These are phyloP conservation scores for Cebidichthys violaceus DNA, from an alignment of 2,113 vertebrate genomes.

Conservation along the genomic window DNA sequence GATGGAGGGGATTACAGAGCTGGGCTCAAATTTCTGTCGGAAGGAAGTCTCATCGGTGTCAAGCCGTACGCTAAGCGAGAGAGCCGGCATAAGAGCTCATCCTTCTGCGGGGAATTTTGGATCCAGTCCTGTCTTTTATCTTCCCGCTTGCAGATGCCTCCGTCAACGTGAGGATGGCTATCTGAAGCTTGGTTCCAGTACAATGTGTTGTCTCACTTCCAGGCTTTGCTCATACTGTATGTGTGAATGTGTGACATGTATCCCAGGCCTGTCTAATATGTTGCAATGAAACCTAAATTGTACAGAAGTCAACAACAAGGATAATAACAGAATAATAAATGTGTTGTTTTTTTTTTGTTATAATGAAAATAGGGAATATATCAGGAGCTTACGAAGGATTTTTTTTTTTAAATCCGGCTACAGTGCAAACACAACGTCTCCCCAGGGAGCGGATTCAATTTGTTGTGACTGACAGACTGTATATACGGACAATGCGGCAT, in stretches of 20 bases:
- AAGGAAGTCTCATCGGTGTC: slow-evolving; percentile 66
- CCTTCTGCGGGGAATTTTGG: slow-evolving; percentile 74
- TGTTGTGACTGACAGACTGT: slow-evolving; percentile 36
- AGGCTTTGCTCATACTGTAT: slow-evolving; percentile 30
- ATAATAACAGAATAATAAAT: not conserved
- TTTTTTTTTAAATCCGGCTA: slow-evolving; percentile 15
- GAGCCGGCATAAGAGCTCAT: slow-evolving; percentile 67
- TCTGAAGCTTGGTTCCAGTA: slow-evolving; percentile 56
- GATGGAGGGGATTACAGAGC: slow-evolving; percentile 69
- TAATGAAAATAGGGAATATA: not conserved
- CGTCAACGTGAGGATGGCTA: slow-evolving; percentile 64
- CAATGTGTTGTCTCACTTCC: slow-evolving; percentile 41
- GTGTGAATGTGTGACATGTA: slow-evolving; percentile 5
- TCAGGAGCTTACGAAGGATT: not conserved
- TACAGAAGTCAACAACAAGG: not conserved
- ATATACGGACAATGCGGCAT: slow-evolving; percentile 32
- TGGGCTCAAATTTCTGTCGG: slow-evolving; percentile 65
- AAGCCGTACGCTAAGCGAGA: slow-evolving; percentile 53
- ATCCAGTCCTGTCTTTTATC: slow-evolving; percentile 74
- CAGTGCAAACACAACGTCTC: not conserved
- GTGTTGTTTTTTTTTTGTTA: not conserved
- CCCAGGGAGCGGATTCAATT: slow-evolving; percentile 36
- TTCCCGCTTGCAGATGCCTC: slow-evolving; percentile 72
- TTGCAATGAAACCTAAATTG: not conserved
- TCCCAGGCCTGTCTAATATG: too few relatives aligned